These are phyloP conservation scores for Frieseomelitta varia DNA, from an alignment of 1,140 invertebrate genomes.

Conservation along the genomic window DNA sequence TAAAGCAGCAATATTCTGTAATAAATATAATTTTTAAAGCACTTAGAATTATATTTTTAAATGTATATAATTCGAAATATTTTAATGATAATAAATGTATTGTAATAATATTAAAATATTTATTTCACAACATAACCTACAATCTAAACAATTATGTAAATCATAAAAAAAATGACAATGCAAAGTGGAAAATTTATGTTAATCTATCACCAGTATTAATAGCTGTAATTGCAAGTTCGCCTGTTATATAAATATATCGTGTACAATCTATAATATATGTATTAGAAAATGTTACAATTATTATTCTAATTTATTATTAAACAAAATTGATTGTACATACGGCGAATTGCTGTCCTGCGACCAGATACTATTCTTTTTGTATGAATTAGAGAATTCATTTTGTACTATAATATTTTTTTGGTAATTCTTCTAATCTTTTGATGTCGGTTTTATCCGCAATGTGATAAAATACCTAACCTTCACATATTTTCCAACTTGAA, in stretches of 20 bases:
- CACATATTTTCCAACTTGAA: slow-evolving; percentile 48
- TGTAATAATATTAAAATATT: background rate
- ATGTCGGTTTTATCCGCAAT: slow-evolving; percentile 28
- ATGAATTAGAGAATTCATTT: slow-evolving; percentile 75
- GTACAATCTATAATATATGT: slow-evolving; percentile 19
- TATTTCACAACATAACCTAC: slow-evolving; percentile 54
- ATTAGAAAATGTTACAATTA: slow-evolving; percentile 36
- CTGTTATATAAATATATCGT: slow-evolving; percentile 48
- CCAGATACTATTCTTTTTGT: slow-evolving; percentile 67
- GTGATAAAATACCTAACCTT: slow-evolving; percentile 42
- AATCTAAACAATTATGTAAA: background rate
- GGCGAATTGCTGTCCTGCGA: slow-evolving; percentile 65
- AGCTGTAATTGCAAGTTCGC: background rate
- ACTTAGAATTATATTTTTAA: background rate
- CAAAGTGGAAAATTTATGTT: slow-evolving; percentile 1
- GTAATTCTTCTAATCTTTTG: slow-evolving; percentile 6
- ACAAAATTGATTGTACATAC: slow-evolving; percentile 69
- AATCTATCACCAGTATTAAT: slow-evolving; percentile 36
- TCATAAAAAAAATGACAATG: background rate
- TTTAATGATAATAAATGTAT: background rate
- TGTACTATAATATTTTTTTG: slow-evolving; percentile 33
- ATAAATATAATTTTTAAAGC: slow-evolving; percentile 26
- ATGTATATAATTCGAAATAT: background rate
- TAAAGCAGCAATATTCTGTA: slow-evolving; percentile 66
- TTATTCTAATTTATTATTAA: slow-evolving; percentile 35